Conservation (phyloP, 2,113 vertebrate species). For the Camelus dromedarius region DNA sequence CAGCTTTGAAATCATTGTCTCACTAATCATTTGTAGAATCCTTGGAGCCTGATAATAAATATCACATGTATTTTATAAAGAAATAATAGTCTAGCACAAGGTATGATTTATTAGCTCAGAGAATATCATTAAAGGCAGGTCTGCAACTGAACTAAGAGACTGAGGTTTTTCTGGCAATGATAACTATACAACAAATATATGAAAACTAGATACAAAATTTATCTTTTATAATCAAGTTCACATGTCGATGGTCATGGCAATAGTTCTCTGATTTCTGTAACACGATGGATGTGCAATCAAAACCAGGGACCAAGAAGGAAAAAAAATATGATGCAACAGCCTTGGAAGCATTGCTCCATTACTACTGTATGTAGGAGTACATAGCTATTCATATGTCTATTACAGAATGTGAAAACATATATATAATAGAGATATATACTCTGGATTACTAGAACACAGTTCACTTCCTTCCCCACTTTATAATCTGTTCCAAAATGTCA, state of each 20-base stretch:
- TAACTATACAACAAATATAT: background rate
- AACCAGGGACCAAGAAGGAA: background rate
- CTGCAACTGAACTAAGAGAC: background rate
- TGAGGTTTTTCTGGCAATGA: background rate
- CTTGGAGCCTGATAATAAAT: background rate
- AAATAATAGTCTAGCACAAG: background rate
- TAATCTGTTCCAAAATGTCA: background rate
- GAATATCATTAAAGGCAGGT: background rate
- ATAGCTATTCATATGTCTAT: background rate
- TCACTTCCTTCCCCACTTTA: background rate
- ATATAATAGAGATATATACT: background rate
- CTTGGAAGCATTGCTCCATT: background rate
- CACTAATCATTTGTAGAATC: background rate
- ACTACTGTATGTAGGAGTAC: background rate
- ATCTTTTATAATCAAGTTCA: background rate
- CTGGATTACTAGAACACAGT: background rate
- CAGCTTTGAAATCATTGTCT: background rate
- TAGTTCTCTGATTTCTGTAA: conserved; percentile 7
- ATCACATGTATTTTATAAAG: background rate
- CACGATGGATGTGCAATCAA: background rate
- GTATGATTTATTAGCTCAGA: background rate
- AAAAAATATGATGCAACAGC: background rate
- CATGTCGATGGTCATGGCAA: background rate
- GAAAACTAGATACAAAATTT: background rate
- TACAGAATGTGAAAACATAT: background rate